Base-by-base conservation (phyloP, 1,140 invertebrate species). In the Drosophila lowei region DNA sequence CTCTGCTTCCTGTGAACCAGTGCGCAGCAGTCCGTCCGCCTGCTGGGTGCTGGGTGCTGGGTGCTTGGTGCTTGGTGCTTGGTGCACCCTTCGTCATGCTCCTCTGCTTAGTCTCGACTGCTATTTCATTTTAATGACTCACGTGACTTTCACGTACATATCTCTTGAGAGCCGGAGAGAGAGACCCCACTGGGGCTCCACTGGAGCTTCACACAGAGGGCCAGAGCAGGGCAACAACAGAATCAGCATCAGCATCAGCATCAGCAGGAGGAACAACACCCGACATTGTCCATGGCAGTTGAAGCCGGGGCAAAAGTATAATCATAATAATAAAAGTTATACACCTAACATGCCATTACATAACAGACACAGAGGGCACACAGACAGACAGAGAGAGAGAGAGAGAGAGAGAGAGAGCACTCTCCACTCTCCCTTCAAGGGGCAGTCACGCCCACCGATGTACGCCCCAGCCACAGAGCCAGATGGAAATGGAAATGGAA, bases 261-360 rank as follows among this genome's bases (percentile, higher is more conserved):
- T 23, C 48, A 76, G 23, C 54, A 63, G 34, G 11, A 13, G 34
- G 4, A 13, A 38, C 34, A 13, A 38, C 34, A 38, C 34, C 34
- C 60, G 68, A 58, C 52, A 77, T 56, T 47, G 49, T 60, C 62
- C 44, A 63, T 55, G 44, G 43, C 47, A 64, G 70, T 44, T 52
- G 61, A 48, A 63, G 79, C 43, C 38, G 41, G 30, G 18, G 42
- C 71, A 79, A 59, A 79, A 81, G 77, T 74, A 85, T 85, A 85
- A 85, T 85, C 81, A 81, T 85, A 85, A 85, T 85, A 86, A 85
- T 85, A 85, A 85, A 85, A 85, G 81, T 85, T 86, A 86, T 85
- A 81, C 81, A 86, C 77, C 78, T 74, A 85, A 85, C 81, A 85
- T 85, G 81, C 81, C 86, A 86, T 85, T 86, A 88, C 81, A 77